A percentile compares a stretch with the other conserved stretches of the same genome.
Conservation (phyloP, 1,140 invertebrate genomes). For the Periplaneta americana region DNA sequence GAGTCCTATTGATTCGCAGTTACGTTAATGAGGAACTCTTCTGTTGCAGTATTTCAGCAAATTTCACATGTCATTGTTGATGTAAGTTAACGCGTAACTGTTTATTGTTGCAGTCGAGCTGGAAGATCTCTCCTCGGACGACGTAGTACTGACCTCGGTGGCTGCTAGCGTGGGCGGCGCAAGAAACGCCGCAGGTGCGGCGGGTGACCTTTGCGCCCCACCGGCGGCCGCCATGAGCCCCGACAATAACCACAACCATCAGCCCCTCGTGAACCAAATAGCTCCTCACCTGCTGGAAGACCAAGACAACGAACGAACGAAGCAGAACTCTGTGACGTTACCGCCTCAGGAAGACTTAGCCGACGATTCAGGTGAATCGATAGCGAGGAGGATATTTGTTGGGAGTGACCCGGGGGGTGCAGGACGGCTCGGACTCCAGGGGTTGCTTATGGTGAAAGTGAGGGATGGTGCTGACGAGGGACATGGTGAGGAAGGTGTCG, state of each 20-base stretch:
- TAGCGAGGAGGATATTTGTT: background rate
- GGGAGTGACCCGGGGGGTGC: background rate
- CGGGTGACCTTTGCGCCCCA: background rate
- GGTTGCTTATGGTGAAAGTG: background rate
- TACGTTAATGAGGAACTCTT: no score
- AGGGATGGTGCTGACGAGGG: background rate
- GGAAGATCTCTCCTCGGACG: conserved; percentile 6
- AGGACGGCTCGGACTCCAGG: background rate
- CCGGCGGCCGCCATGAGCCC: conserved; percentile 25
- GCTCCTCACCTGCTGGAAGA: no score
- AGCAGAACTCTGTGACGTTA: background rate
- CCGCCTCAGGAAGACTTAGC: background rate
- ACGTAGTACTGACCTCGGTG: conserved; percentile 23
- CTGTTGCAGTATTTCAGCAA: no score
- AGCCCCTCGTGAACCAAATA: conserved; percentile 17
- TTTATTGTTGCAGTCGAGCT: conserved; percentile 13
- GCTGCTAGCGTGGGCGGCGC: conserved; percentile 18
- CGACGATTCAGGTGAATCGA: background rate
- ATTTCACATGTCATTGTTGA: no score
- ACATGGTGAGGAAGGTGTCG: background rate
- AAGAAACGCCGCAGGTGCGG: background rate
- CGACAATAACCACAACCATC: conserved; percentile 30
- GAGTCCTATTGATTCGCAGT: no score
- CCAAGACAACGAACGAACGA: no score
- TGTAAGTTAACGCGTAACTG: no score